A percentile compares a stretch with the other conserved stretches of the same genome.
phyloP scores from a whole-genome alignment of 2,888 invertebrate genomes.

The Meghimatium bilineatum region DNA sequence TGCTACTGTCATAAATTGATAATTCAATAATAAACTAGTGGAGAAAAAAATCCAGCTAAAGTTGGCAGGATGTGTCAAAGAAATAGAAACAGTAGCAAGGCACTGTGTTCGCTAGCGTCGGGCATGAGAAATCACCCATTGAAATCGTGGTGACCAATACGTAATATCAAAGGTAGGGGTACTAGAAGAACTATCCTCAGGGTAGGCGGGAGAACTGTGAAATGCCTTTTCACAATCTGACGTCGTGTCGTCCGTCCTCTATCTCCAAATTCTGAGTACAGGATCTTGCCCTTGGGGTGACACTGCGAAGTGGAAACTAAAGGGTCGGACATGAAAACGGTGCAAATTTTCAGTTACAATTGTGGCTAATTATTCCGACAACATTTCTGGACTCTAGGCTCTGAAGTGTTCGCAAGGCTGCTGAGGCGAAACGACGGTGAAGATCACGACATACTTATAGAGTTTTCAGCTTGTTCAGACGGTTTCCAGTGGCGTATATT shows the following conservation, averaged over 20 bases:
- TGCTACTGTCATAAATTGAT: no score
- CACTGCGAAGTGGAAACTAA: background rate
- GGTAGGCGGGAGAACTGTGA: background rate
- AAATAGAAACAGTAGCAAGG: no score
- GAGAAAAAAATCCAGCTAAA: no score
- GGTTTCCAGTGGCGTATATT: no score
- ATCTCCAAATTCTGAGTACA: background rate
- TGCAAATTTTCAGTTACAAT: conserved; percentile 29
- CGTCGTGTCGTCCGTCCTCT: background rate
- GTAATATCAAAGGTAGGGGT: background rate
- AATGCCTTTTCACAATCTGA: background rate
- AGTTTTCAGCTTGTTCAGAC: no score
- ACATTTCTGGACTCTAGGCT: background rate
- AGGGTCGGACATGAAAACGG: background rate
- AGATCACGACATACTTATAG: no score
- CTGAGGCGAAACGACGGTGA: background rate
- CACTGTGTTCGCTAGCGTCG: background rate
- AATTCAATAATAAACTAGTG: no score
- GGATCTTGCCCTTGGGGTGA: conserved; percentile 15
- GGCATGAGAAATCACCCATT: background rate
- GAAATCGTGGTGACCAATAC: background rate
- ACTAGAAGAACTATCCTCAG: background rate
- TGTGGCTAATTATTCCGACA: conserved; percentile 27
- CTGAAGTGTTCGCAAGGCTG: background rate
- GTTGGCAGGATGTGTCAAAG: no score